A percentile compares a stretch with the other conserved stretches of the same genome.
phyloP scores from a whole-genome alignment of 2,113 vertebrate species.

The Manacus vitellinus region DNA sequence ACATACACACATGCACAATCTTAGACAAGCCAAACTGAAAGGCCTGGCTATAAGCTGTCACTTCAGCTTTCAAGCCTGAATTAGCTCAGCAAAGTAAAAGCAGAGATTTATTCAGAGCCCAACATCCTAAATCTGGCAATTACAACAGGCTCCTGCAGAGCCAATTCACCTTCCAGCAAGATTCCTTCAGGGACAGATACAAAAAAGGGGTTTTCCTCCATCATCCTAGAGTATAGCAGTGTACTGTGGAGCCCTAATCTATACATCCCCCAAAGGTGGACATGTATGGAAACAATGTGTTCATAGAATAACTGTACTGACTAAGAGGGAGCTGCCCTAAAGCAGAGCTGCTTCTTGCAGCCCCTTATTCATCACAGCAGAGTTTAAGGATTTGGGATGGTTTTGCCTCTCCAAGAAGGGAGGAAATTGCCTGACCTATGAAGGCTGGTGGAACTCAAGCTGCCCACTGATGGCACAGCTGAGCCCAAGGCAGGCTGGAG shows the following conservation, averaged over 20 bases:
- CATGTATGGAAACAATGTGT: background rate
- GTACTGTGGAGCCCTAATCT: background rate
- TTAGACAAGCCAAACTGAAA: background rate
- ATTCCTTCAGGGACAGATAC: background rate
- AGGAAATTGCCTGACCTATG: too few species aligned
- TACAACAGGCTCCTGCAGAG: conserved; percentile 46
- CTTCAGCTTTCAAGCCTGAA: conserved; percentile 60
- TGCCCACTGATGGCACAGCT: background rate
- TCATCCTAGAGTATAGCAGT: background rate
- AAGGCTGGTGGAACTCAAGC: background rate
- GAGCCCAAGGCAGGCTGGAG: background rate
- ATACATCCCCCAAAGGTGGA: background rate
- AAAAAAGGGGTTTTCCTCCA: background rate
- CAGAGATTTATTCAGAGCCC: conserved; percentile 11
- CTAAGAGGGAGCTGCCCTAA: background rate
- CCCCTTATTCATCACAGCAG: background rate
- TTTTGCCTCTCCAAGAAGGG: background rate
- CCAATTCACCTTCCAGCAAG: background rate
- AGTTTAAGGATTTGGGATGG: background rate
- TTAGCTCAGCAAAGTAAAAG: conserved; percentile 20
- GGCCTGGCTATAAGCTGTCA: conserved; percentile 23
- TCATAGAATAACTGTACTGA: background rate
- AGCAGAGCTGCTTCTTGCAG: background rate
- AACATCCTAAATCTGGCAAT: conserved; percentile 44
- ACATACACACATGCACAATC: background rate